Percentiles rank a stretch among this genome's conserved stretches.
Evolutionary conservation across 2,888 invertebrate genomes (phyloP).

Genomic region (Allygus modestus): DNA sequence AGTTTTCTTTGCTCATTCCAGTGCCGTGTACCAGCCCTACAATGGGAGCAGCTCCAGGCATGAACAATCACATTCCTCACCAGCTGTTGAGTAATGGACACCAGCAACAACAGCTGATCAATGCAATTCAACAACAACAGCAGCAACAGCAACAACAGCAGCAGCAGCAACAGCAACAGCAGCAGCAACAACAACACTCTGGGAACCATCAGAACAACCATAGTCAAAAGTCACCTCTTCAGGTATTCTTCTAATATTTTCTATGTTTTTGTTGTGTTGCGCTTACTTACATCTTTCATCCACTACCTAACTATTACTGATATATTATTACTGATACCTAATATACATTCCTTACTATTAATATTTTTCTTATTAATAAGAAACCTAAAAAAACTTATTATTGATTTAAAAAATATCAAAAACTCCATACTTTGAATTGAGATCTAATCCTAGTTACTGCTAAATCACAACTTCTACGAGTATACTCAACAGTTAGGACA

Average conservation of each 20-base stretch:
- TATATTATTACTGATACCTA: too few species aligned
- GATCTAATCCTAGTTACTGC: too few species aligned
- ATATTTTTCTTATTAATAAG: too few species aligned
- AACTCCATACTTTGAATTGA: too few species aligned
- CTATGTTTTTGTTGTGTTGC: background rate
- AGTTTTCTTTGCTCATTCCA: too few species aligned
- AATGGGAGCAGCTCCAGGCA: slow-evolving; percentile 62
- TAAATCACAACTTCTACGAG: too few species aligned
- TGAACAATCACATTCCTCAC: slow-evolving; percentile 66
- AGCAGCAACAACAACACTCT: slow-evolving; percentile 71
- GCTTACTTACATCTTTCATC: too few species aligned
- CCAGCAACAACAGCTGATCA: slow-evolving; percentile 65
- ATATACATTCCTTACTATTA: too few species aligned
- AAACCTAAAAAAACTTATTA: too few species aligned
- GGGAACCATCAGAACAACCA: slow-evolving; percentile 36
- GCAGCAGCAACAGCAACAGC: slow-evolving; percentile 71
- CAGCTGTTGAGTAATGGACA: slow-evolving; percentile 67
- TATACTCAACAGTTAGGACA: too few species aligned
- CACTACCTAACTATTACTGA: too few species aligned
- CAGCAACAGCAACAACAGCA: slow-evolving; percentile 70
- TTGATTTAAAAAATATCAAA: too few species aligned
- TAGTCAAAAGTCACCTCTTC: slow-evolving; percentile 55
- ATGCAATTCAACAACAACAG: slow-evolving; percentile 67
- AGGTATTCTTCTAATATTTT: slow-evolving; percentile 15
- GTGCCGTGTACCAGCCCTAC: slow-evolving; percentile 66